Evolutionary conservation across 2,888 invertebrate genomes (phyloP), one percentile per base, ranked within the genome.

Genomic region (Lasioglossum lativentre): DNA sequence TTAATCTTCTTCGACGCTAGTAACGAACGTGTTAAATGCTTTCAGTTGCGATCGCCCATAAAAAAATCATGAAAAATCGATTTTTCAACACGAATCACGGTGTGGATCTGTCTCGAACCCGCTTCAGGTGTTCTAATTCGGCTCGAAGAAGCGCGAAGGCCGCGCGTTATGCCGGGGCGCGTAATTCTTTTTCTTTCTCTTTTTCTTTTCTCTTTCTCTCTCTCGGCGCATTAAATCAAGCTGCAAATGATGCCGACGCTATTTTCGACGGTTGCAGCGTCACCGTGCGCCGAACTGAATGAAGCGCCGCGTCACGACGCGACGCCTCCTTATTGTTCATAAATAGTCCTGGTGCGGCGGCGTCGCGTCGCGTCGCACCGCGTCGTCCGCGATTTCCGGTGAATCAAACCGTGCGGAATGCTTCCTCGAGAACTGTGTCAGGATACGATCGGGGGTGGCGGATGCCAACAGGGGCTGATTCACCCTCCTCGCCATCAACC

Each of bases 301-400:
- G 91, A 83, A 83, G 30, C 70, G 74, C 30, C 83, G 84, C 90
- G 88, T 85, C 89, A 84, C 42, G 63, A 90, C 90, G 88, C 91
- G 56, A 90, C 90, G 89, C 91, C 90, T 89, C 87, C 91, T 85
- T 89, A 82, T 90, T 88, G 34, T 86, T 90, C 90, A 83, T 80
- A 91, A 84, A 90, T 89, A 90, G 91, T 83, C 75, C 68, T 87
- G 78, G 38, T 42, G 14, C 59, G 78, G 56, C 74, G 70, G 45
- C 45, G 16, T 45, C 45, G 40, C 40, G 8, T 40, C 42, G 47
- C 47, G 47, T 47, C 47, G 71, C 40, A 63, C 75, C 82, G 71
- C 40, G 68, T 73, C 82, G 70, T 80, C 73, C 23, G 78, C 77
- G 77, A 86, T 86, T 78, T 81, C 80, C 87, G 78, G 79, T 86